Base-by-base conservation (phyloP, 2,888 invertebrate species). In the Andrena praecox region DNA sequence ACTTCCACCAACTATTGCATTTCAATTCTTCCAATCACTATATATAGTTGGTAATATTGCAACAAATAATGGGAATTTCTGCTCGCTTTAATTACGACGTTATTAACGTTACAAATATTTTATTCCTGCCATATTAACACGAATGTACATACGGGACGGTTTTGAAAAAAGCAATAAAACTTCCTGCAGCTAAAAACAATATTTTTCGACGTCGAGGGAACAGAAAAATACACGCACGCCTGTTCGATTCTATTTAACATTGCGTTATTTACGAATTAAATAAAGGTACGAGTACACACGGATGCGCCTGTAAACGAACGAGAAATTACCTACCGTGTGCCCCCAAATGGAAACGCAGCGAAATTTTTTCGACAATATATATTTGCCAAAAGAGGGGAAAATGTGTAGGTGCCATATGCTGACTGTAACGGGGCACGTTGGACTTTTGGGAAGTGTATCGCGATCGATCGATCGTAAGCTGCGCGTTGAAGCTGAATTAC, bases 401-500 rank as follows among this genome's bases (percentile, higher is more conserved):
- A 33, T 29, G 5, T 27, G 56, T 27, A 27, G 24, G 24, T 24
- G 27, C 8, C 10, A 27, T 56, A 12, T 56, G 56, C 24, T 3
- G 27, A 7, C 59, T 74, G 16, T 10, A 29, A 16, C 24, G 24
- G 31, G n/a, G 6, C 10, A 12, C 24, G 56, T 54, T 24, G 56
- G 35, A 20, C 1, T 24, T 16, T 33, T n/a, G 48, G 10, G 59
- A 75, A 48, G 60, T 70, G 50, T 10, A 64, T 76, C 56, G 59
- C 31, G 29, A 33, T 50, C 64, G 56, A 64, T 75, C 56, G 68
- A 80, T 76, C 71, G 63, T 52, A 67, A 69, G 48, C 35, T 29
- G 75, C n/a, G 48, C 59, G 72, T 66, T 52, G 82, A 77, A 73
- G 64, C 67, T 59, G 80, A 77, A 77, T 82, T 75, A 78, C 80